A percentile compares a stretch with the other conserved stretches of the same genome.
Evolutionary conservation across 2,797 vertebrate species (phyloP).

Genomic region (Morus bassanus): DNA sequence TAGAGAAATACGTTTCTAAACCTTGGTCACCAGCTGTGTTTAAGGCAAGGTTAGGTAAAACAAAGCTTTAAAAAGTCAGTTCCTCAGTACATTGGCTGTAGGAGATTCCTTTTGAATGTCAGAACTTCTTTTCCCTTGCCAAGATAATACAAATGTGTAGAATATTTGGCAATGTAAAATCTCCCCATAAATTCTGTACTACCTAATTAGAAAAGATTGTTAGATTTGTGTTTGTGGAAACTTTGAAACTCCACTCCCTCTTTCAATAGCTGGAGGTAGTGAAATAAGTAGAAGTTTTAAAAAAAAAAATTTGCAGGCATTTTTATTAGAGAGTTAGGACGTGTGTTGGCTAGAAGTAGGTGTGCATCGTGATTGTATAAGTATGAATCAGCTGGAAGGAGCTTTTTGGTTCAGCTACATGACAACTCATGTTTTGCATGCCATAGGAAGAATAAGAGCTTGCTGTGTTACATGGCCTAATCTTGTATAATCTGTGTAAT

Average conservation of each 20-base stretch:
- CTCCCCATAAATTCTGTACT: constrained; percentile 12
- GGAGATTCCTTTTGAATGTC: constrained; percentile 30
- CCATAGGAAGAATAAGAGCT: neutral
- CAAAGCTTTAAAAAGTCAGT: neutral
- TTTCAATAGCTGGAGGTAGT: constrained; percentile 56
- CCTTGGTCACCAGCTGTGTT: neutral
- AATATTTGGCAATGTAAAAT: constrained; percentile 20
- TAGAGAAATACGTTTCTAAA: neutral
- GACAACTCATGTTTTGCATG: constrained; percentile 21
- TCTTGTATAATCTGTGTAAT: constrained; percentile 45
- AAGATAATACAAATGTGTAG: neutral
- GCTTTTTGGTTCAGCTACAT: neutral
- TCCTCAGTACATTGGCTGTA: neutral
- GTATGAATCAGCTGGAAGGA: constrained; percentile 43
- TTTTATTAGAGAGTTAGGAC: constrained; percentile 5
- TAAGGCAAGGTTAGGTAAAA: neutral
- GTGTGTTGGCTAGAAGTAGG: constrained; percentile 37
- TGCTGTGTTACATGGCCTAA: neutral
- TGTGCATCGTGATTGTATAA: neutral
- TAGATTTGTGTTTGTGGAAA: constrained; percentile 24
- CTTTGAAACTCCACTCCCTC: constrained; percentile 26
- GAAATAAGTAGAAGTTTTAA: neutral
- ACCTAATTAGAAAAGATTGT: constrained; percentile 38
- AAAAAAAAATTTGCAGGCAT: neutral
- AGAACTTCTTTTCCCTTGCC: constrained; percentile 22